phyloP scores from a whole-genome alignment of 2,797 vertebrate species.

The Chromobotia macracanthus region DNA sequence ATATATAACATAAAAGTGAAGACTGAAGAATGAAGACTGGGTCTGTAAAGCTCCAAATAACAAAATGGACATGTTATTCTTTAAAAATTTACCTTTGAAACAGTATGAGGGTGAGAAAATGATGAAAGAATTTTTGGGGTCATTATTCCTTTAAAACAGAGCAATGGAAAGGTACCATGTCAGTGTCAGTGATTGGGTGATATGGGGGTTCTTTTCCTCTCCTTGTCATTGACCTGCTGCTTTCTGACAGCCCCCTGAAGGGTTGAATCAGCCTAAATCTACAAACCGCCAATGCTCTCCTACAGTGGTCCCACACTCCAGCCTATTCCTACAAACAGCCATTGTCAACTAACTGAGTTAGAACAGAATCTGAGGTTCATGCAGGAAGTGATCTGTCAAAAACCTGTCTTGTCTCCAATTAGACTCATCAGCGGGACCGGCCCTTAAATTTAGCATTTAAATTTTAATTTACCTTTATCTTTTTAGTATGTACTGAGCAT shows the following conservation, averaged over 20 bases:
- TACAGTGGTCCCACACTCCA: conserved; percentile 53
- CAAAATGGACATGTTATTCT: not conserved
- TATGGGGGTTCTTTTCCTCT: conserved; percentile 33
- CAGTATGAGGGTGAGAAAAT: not conserved
- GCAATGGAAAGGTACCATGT: not conserved
- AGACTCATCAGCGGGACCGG: conserved; percentile 48
- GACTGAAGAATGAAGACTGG: too few species aligned
- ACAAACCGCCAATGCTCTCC: conserved; percentile 55
- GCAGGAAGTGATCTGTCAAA: conserved; percentile 60
- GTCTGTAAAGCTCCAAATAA: too few species aligned
- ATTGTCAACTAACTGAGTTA: conserved; percentile 61
- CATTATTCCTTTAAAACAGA: not conserved
- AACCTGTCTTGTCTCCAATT: conserved; percentile 59
- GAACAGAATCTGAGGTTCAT: conserved; percentile 55
- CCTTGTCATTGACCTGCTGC: conserved; percentile 48
- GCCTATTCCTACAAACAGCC: conserved; percentile 44
- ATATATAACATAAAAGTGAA: not conserved
- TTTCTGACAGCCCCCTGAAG: conserved; percentile 53
- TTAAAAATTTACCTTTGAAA: not conserved
- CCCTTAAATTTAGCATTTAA: conserved; percentile 40
- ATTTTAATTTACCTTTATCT: conserved; percentile 29
- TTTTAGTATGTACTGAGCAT: not conserved
- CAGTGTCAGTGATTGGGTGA: conserved; percentile 8
- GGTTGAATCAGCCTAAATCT: conserved; percentile 59
- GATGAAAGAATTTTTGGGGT: not conserved